Percentiles rank a stretch among this genome's conserved stretches.
Evolutionary conservation across 2,888 invertebrate genomes (phyloP).

Genomic region (Scaptomyza polygonia): DNA sequence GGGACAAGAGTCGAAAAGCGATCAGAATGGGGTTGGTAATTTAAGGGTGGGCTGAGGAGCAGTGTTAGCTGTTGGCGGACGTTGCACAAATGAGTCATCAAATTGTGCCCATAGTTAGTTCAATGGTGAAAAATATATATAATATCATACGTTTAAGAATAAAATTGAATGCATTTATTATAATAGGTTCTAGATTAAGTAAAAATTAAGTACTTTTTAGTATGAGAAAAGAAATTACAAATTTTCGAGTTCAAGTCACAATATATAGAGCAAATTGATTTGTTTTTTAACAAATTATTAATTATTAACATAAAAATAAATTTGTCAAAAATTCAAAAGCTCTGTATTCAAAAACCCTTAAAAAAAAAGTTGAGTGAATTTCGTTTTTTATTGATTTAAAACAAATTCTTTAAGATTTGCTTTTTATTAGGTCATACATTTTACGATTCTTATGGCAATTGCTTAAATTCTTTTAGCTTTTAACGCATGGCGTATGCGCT

Average conservation of each 20-base stretch:
- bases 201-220: no score
- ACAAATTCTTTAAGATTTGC: no score
- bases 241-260: background rate
- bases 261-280: background rate
- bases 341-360: no score
- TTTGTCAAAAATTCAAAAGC: no score
- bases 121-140: no score
- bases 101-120: background rate
- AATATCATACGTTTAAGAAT: no score
- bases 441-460: background rate
- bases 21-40: background rate
- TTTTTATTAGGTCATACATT: background rate
- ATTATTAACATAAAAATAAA: background rate
- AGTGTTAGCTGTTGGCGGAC: background rate
- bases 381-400: no score
- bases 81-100: constrained; percentile 25
- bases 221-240: no score
- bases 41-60: background rate
- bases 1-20: background rate
- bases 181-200: no score
- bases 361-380: no score
- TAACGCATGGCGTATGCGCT: constrained; percentile 49
- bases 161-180: no score
- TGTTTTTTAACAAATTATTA: background rate
- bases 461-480: background rate